A percentile compares a stretch with the other conserved stretches of the same genome.
These are phyloP conservation scores for Platysteira castanea DNA, from an alignment of 2,113 vertebrate genomes.

Conservation along the genomic window DNA sequence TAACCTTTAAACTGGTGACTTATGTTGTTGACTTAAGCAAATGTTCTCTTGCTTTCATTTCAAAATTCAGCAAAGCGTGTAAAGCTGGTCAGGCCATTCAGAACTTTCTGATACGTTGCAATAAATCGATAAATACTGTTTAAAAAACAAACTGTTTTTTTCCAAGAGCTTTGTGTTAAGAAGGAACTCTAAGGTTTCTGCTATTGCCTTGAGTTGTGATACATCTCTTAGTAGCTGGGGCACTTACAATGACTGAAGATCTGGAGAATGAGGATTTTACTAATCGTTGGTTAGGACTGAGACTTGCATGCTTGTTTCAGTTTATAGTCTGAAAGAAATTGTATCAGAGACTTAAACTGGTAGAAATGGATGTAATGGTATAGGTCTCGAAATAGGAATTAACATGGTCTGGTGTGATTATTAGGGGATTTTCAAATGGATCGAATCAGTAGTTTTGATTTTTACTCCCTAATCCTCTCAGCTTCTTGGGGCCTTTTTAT, in stretches of 20 bases:
- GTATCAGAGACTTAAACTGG: background rate
- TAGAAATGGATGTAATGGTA: background rate
- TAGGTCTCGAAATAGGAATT: background rate
- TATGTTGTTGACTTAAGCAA: background rate
- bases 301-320: background rate
- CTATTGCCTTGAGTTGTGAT: background rate
- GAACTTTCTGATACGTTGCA: slow-evolving; percentile 31
- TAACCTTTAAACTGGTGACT: slow-evolving; percentile 48
- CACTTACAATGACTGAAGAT: background rate
- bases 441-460: background rate
- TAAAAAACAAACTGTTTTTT: background rate
- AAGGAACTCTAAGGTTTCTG: background rate
- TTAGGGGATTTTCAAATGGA: background rate
- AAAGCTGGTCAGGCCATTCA: slow-evolving; percentile 35
- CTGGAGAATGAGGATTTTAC: background rate
- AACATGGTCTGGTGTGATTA: background rate
- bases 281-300: background rate
- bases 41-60: slow-evolving; percentile 13
- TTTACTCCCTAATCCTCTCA: background rate
- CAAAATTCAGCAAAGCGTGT: background rate
- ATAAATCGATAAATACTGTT: background rate
- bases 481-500: background rate
- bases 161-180: background rate
- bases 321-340: background rate
- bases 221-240: background rate